Evolutionary conservation across 2,797 vertebrate species (phyloP), one percentile per base, ranked within the genome.

Genomic region (Poliocrania exsul): DNA sequence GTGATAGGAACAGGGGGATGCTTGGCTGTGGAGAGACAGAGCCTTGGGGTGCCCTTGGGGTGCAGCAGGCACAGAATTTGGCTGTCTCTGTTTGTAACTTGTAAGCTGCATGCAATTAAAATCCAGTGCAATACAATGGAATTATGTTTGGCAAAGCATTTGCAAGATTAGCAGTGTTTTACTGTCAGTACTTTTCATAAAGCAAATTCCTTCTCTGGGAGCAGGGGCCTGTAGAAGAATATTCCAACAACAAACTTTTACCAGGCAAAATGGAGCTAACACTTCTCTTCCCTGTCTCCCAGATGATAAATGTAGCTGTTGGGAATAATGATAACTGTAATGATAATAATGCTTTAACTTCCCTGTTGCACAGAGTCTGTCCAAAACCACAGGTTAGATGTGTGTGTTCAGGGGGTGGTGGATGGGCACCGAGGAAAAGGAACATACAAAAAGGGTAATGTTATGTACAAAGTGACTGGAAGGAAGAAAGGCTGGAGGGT

Each of bases 401-500:
- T 1, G 9, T 35, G 69, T 4, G 23, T 33, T 13, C 44, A 8
- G 21, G 3, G 49, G 20, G 29, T 84, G 70, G 60, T 79, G 77
- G n/a, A 21, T 53, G 64, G 20, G 75, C 33, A 15, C 65, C 6
- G 65, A 91, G 79, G 38, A 29, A 46, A 12, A 89, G 72, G 50
- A 93, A 25, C 35, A 14, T 44, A 84, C 31, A 37, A 28, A 74
- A 53, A 65, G 62, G 65, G 38, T 15, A 61, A 67, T 2, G 44
- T 31, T 23, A 54, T 16, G 57, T 66, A 37, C 75, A 73, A 53
- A 88, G 44, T 6, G 33, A 42, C 53, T 87, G 69, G 67, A 80
- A 84, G 85, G 85, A 83, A 51, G 80, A 40, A 78, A 91, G 91
- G 73, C 94, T 90, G 85, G 62, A 92, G 86, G 90, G 58, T 38